Conservation (phyloP, 1,140 invertebrate species). For the Drosophila persimilis region DNA sequence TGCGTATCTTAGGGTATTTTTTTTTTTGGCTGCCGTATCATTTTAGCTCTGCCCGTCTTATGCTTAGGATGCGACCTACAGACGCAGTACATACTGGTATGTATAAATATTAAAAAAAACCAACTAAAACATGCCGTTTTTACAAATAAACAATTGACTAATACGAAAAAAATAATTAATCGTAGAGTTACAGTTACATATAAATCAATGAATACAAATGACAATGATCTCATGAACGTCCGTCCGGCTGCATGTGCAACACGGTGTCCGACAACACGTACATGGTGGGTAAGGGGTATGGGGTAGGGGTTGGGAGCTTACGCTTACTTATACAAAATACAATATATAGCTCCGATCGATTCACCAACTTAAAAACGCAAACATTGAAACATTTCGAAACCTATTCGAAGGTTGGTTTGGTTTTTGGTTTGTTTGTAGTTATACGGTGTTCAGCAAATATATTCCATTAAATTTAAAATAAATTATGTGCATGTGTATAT, state of each 20-base stretch:
- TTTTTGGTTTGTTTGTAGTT: conserved; percentile 25
- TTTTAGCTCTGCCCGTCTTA: conserved; percentile 49
- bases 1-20: conserved; percentile 42
- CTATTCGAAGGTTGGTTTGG: conserved; percentile 44
- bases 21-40: conserved; percentile 51
- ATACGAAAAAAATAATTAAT: conserved; percentile 62
- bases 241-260: conserved; percentile 31
- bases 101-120: conserved; percentile 57
- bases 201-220: conserved; percentile 9
- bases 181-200: conserved; percentile 19
- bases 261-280: conserved; percentile 45
- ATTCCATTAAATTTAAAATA: conserved; percentile 77
- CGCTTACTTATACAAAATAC: conserved; percentile 70
- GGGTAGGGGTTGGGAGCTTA: conserved; percentile 35
- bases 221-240: conserved; percentile 47
- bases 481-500: conserved; percentile 71
- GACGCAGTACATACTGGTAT: conserved; percentile 27
- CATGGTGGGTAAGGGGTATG: conserved; percentile 11
- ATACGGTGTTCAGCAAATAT: conserved; percentile 77
- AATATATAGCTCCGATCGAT: conserved; percentile 53
- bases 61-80: conserved; percentile 35
- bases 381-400: conserved; percentile 53
- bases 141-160: conserved; percentile 76
- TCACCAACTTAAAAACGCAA: conserved; percentile 42
- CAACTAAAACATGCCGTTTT: conserved; percentile 64